These are phyloP conservation scores for Melopsittacus undulatus DNA, from an alignment of 2,797 vertebrate genomes.

Conservation along the genomic window DNA sequence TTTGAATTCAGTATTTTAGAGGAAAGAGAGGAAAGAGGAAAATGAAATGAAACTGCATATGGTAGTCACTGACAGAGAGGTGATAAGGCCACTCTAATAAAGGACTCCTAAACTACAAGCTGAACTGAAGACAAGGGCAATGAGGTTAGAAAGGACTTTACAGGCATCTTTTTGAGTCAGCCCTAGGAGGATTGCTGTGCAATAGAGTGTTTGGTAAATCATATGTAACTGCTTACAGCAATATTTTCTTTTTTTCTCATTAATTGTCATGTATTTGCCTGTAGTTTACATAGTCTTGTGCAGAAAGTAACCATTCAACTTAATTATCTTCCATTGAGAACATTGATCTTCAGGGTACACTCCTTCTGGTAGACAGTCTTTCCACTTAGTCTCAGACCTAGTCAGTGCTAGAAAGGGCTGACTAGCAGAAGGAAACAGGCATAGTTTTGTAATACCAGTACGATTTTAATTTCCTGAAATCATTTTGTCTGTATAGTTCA, in stretches of 20 bases:
- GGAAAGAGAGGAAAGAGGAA: neutral
- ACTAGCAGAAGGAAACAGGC: neutral
- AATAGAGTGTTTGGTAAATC: neutral
- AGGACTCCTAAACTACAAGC: neutral
- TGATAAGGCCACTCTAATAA: fast-evolving
- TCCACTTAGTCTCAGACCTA: neutral
- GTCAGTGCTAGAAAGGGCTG: neutral
- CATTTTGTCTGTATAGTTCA: neutral
- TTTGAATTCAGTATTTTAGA: neutral
- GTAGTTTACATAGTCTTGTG: neutral
- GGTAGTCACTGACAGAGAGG: neutral
- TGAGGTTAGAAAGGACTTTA: neutral
- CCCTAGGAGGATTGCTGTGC: neutral
- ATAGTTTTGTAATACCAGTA: neutral
- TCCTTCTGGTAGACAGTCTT: neutral
- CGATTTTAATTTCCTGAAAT: neutral
- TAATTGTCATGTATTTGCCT: neutral
- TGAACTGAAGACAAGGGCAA: neutral
- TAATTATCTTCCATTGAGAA: neutral
- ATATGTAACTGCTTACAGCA: fast-evolving
- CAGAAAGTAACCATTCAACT: neutral
- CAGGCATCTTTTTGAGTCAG: neutral
- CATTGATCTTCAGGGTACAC: neutral
- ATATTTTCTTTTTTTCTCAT: neutral
- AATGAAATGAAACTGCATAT: neutral